phyloP scores from a whole-genome alignment of 2,113 vertebrate species.

The Girardinichthys multiradiatus region DNA sequence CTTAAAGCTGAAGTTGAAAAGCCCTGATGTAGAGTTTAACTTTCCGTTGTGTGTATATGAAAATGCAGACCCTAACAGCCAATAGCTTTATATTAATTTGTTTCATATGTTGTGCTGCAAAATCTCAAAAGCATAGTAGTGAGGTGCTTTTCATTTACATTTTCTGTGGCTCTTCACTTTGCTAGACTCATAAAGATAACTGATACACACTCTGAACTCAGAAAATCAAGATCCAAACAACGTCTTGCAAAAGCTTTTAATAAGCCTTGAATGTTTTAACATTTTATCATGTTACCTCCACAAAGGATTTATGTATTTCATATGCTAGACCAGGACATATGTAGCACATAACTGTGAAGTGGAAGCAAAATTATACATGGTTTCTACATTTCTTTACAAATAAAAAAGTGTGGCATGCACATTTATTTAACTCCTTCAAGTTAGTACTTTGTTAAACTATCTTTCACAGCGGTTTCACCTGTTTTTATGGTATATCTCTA shows the following conservation, averaged over 20 bases:
- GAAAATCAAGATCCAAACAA: slow-evolving; percentile 30
- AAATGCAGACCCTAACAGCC: slow-evolving; percentile 20
- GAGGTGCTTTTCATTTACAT: slow-evolving; percentile 37
- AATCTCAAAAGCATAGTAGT: slow-evolving; percentile 29
- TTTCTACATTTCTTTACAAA: too few species aligned
- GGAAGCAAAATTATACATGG: too few species aligned
- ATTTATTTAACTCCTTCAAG: too few species aligned
- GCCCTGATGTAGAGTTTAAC: too few species aligned
- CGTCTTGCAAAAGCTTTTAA: not conserved
- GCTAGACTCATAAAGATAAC: slow-evolving; percentile 49
- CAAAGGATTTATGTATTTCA: not conserved
- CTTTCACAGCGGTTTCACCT: too few species aligned
- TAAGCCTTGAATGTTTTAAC: not conserved
- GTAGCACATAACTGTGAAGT: too few species aligned
- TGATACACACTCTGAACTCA: slow-evolving; percentile 36
- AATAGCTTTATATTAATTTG: slow-evolving; percentile 47
- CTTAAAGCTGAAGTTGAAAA: too few species aligned
- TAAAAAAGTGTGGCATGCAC: too few species aligned
- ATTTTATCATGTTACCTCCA: not conserved
- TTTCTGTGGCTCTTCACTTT: slow-evolving; percentile 32
- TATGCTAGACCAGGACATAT: not conserved
- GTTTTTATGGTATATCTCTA: too few species aligned
- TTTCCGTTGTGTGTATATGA: slow-evolving; percentile 37
- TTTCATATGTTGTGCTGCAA: slow-evolving; percentile 31
- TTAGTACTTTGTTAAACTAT: too few species aligned